Evolutionary conservation across 2,113 vertebrate species (phyloP).

Genomic region (Carettochelys insculpta): DNA sequence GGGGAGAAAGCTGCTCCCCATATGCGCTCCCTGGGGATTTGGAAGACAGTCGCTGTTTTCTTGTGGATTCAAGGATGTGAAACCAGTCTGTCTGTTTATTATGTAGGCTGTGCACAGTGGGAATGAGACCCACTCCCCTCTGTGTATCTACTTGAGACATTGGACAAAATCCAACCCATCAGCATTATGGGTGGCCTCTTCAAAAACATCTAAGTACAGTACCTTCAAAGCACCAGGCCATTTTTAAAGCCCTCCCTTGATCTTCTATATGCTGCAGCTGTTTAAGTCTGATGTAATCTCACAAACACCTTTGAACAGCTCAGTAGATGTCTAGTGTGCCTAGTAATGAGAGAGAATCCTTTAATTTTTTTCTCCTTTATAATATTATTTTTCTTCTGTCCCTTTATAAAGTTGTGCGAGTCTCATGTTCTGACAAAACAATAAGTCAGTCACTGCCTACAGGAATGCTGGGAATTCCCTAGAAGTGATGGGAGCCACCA

Average conservation of each 20-base stretch:
- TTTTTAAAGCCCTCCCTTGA: background rate
- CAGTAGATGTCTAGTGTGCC: background rate
- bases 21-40: background rate
- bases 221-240: background rate
- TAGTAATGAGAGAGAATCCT: background rate
- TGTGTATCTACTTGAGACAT: background rate
- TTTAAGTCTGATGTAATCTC: background rate
- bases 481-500: too few relatives aligned
- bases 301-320: background rate
- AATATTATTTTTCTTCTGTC: background rate
- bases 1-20: background rate
- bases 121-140: background rate
- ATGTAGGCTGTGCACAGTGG: accelerated
- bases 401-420: background rate
- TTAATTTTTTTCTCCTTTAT: background rate
- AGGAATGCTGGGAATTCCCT: too few relatives aligned
- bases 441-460: background rate
- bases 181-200: background rate
- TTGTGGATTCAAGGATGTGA: background rate
- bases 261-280: background rate
- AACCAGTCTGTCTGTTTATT: background rate
- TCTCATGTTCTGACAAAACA: background rate
- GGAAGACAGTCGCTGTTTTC: background rate
- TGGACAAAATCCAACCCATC: background rate
- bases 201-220: background rate